Conservation (phyloP, 1,140 invertebrate species). For the Trichonephila inaurata region DNA sequence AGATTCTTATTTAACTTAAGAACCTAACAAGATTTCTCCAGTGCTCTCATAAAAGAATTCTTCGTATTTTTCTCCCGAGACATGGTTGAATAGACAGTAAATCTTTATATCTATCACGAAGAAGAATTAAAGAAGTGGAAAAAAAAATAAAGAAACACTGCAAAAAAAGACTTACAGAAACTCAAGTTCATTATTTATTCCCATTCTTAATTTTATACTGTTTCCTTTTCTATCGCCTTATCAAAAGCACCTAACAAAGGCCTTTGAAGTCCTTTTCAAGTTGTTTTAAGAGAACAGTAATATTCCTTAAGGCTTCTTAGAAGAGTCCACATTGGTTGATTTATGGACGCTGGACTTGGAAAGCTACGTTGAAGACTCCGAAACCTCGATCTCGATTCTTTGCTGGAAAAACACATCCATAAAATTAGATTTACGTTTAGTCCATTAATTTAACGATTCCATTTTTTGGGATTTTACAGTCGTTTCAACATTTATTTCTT, state of each 20-base stretch:
- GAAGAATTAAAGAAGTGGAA: not conserved
- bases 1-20: no score
- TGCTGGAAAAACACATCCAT: not conserved
- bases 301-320: not conserved
- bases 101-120: not conserved
- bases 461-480: not conserved
- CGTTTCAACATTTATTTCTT: no score
- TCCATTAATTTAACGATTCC: slow-evolving; percentile 3
- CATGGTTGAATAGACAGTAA: not conserved
- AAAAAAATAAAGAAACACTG: not conserved
- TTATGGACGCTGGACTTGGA: no score
- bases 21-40: not conserved
- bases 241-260: no score
- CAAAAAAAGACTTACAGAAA: not conserved
- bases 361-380: no score
- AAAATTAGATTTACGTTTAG: not conserved
- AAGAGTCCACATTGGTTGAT: no score
- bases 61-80: not conserved
- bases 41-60: not conserved
- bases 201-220: not conserved
- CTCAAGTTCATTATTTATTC: slow-evolving; percentile 4
- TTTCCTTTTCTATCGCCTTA: no score
- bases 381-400: not conserved
- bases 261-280: no score
- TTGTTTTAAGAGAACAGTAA: no score